Evolutionary conservation across 2,113 vertebrate genomes (phyloP).

Genomic region (Cyprinus carpio): DNA sequence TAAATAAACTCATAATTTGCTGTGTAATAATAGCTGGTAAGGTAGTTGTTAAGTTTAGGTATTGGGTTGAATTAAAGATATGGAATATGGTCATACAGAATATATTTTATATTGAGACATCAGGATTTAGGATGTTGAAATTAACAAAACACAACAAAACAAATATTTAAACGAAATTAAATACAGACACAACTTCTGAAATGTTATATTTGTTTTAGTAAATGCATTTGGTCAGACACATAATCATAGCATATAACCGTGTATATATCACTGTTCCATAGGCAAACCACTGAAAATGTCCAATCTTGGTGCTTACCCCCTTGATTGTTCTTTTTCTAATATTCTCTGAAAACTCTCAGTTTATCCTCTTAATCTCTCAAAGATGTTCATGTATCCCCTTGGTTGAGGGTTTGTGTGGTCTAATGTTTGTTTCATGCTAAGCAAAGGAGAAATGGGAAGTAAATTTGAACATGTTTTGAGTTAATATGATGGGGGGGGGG

Average conservation of each 20-base stretch:
- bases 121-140: too few relatives aligned
- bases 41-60: too few relatives aligned
- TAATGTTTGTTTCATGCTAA: conserved; percentile 62
- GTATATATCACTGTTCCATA: too few relatives aligned
- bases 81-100: too few relatives aligned
- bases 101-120: too few relatives aligned
- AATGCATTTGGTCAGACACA: background rate
- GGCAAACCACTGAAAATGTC: background rate
- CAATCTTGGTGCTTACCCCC: background rate
- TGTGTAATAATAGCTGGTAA: too few relatives aligned
- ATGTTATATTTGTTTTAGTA: background rate
- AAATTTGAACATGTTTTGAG: conserved; percentile 36
- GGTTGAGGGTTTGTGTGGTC: conserved; percentile 41
- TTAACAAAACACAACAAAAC: too few relatives aligned
- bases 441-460: conserved; percentile 40
- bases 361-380: conserved; percentile 15
- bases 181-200: background rate
- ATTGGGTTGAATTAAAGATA: too few relatives aligned
- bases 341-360: background rate
- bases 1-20: too few relatives aligned
- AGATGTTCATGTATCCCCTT: conserved; percentile 1
- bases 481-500: conserved; percentile 29
- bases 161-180: background rate
- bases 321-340: conserved; percentile 4
- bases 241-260: too few relatives aligned